Base-by-base conservation (phyloP, 2,797 vertebrate genomes). In the Typhlichthys subterraneus region DNA sequence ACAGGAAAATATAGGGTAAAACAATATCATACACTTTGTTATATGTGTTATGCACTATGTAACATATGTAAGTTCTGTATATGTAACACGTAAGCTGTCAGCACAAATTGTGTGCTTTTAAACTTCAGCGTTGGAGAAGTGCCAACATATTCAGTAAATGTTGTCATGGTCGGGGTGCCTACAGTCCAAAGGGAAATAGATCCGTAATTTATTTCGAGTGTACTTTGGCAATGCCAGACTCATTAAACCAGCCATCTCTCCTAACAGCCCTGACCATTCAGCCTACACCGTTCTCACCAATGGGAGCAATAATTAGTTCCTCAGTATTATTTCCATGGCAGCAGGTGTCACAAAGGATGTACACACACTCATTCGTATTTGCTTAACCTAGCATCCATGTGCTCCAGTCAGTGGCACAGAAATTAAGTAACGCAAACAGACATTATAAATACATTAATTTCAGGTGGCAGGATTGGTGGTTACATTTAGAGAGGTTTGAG, bases 401-500 rank as follows among this genome's bases (percentile, higher is more conserved):
- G 57, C 53, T 75, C 8, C 72, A 17, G 77, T 79, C 52, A 59
- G 72, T 14, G 65, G 68, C 57, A 33, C 67, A 69, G 51, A 64
- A 69, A 82, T 79, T 73, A 76, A 69, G 62, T 65, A 45, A 59
- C 46, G 69, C 67, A 88, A 84, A 82, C 76, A 84, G 57, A 69
- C 73, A 85, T 83, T 83, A 85, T 71, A 83, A 86, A 85, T 52
- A 68, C 77, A 85, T 86, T 86, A 75, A 64, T 48, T 67, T 66
- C 11, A 6, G 50, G 15, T 61, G 67, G 59, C 49, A 64, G 50
- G 69, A 54, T 66, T 71, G 74, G 61, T 55, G 68, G 45, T 65
- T 54, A 72, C 77, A 76, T 79, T 63, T 58, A 72, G 29, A 63
- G 57, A 50, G 29, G 45, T 50, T 58, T 63, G 59, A 63, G 74